Conservation (phyloP, 2,888 invertebrate genomes). For the Notodonta ziczac region DNA sequence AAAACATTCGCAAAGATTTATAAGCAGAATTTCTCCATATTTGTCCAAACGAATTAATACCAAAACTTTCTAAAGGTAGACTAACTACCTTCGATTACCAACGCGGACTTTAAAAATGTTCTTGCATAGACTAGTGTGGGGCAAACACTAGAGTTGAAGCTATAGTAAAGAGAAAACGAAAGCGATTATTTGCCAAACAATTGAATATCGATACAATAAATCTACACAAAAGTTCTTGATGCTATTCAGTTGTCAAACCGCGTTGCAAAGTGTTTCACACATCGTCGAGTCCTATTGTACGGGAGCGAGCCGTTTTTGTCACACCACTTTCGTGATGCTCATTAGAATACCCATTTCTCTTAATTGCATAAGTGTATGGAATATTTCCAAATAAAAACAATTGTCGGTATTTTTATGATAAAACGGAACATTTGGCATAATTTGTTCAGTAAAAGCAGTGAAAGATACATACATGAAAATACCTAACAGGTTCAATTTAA, state of each 20-base stretch:
- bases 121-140: background rate
- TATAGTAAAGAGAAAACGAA: background rate
- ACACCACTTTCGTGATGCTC: constrained; percentile 21
- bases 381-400: background rate
- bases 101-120: background rate
- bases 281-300: constrained; percentile 30
- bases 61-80: constrained; percentile 1
- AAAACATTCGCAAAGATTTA: background rate
- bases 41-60: background rate
- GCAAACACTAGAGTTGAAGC: background rate
- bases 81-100: constrained; percentile 1
- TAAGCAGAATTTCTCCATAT: background rate
- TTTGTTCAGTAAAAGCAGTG: too few relatives aligned
- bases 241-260: constrained; percentile 36
- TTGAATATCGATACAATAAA: constrained; percentile 35
- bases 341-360: constrained; percentile 39
- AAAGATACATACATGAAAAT: too few relatives aligned
- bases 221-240: constrained; percentile 17
- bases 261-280: constrained; percentile 37
- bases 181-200: constrained; percentile 22
- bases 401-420: too few relatives aligned
- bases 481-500: too few relatives aligned
- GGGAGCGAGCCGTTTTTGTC: constrained; percentile 32
- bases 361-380: constrained; percentile 17
- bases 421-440: too few relatives aligned